Base-by-base conservation (phyloP, 1,140 invertebrate species). In the Asbolus verrucosus region DNA sequence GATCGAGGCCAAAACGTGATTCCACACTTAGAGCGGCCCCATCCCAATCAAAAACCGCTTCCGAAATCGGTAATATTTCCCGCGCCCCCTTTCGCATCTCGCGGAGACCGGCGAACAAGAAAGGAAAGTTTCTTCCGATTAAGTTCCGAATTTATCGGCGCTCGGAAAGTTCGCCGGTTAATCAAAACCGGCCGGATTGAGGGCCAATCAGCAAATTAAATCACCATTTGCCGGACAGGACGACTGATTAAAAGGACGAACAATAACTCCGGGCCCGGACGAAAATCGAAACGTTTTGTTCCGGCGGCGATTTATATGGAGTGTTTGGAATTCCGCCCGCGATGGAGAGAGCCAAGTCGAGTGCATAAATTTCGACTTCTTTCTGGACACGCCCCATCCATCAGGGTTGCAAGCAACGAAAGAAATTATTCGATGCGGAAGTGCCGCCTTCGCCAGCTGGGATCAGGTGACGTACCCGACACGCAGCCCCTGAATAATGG, bases 181-280 rank as follows among this genome's bases (percentile, higher is more conserved):
- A 63, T 63, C 61, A 38, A 63, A 63, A 63, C 41, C 61, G 15
- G 21, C 18, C 30, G 33, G 24, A 41, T 41, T 16, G 39, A 15
- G 19, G 36, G 61, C 36, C 61, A 63, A 63, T 63, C 61, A 39
- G 33, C 61, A 38, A 63, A 39, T 39, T 39, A 38, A 63, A 63
- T 63, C 61, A 39, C 33, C 19, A 21, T 39, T 63, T 41, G 36
- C 21, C 21, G 46, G 46, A 54, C 46, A 54, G 19, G 46, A 54
- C 18, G 46, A 13, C 19, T 54, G 46, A 54, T 54, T 54, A 54
- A 27, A 27, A 54, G 18, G 19, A 24, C 11, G 11, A 54, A 54
- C 46, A 27, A 27, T 27, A 8, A 27, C 24, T 4, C 3, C 24
- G 24, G 24, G 24, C 24, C 3, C 24, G 24, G n/a, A n/a, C n/a